Conservation (phyloP, 2,113 vertebrate genomes). For the Siniperca knerii region DNA sequence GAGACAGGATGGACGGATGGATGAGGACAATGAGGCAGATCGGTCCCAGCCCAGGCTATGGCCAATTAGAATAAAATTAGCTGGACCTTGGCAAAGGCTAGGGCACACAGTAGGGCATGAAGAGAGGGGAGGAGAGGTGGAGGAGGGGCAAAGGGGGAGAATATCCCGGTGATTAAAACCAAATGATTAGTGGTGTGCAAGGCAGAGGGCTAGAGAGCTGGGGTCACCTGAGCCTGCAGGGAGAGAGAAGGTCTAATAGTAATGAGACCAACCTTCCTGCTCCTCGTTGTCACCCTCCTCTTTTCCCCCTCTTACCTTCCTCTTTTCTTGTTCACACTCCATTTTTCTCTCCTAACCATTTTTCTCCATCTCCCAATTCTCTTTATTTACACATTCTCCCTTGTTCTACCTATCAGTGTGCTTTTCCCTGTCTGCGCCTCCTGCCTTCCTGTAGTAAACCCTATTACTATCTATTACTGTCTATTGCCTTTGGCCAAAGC, state of each 20-base stretch:
- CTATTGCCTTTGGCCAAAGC: conserved; percentile 63
- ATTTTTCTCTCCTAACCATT: conserved; percentile 47
- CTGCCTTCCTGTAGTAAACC: conserved; percentile 53
- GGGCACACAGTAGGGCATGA: conserved; percentile 79
- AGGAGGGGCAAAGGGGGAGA: conserved; percentile 68
- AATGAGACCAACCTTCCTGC: conserved; percentile 82
- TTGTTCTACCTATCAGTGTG: conserved; percentile 47
- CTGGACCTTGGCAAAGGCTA: conserved; percentile 87
- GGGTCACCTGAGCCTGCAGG: conserved; percentile 82
- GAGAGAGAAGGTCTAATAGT: conserved; percentile 79
- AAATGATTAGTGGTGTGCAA: conserved; percentile 83
- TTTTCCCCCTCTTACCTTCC: conserved; percentile 36
- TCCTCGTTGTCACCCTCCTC: conserved; percentile 55
- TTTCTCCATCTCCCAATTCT: conserved; percentile 42
- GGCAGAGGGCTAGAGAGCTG: conserved; percentile 72
- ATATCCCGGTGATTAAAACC: conserved; percentile 86
- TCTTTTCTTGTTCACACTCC: conserved; percentile 30
- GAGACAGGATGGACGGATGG: conserved; percentile 69
- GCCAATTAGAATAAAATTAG: conserved; percentile 88
- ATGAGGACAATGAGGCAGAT: conserved; percentile 79
- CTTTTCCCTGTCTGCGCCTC: conserved; percentile 40
- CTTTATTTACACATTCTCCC: conserved; percentile 56
- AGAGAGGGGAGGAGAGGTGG: conserved; percentile 56
- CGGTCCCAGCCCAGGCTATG: conserved; percentile 75
- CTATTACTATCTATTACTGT: conserved; percentile 67